These are phyloP conservation scores for Nematostella vectensis DNA, from an alignment of 92 coral and sea anemone genomes.

Conservation along the genomic window DNA sequence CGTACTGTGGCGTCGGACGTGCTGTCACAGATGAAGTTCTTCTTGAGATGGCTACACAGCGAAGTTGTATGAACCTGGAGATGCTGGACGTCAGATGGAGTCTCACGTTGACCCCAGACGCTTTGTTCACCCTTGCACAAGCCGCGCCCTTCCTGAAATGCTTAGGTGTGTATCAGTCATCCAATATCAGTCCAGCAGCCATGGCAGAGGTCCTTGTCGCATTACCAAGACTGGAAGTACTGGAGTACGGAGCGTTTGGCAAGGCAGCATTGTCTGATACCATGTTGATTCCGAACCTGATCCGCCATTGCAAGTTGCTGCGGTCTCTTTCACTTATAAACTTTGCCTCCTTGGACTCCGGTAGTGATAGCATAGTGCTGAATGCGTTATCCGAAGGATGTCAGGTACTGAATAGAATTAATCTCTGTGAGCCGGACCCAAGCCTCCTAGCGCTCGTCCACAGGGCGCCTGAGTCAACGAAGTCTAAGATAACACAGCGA, in stretches of 20 bases:
- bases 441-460: conserved; percentile 71
- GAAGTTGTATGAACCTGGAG: conserved; percentile 65
- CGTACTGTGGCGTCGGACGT: conserved; percentile 97
- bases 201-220: conserved; percentile 89
- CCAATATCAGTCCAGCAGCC: conserved; percentile 85
- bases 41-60: conserved; percentile 76
- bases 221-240: conserved; percentile 72
- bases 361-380: conserved; percentile 72
- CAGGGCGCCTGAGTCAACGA: conserved; percentile 55
- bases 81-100: conserved; percentile 99
- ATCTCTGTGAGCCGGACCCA: conserved; percentile 93
- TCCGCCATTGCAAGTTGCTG: conserved; percentile 70
- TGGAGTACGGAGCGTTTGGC: conserved; percentile 98
- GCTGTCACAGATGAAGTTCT: conserved; percentile 95
- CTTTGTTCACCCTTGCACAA: conserved; percentile 64
- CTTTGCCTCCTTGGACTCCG: conserved; percentile 77
- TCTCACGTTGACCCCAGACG: conserved; percentile 87
- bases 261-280: conserved; percentile 96
- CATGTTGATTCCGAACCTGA: conserved; percentile 83
- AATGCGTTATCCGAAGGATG: conserved; percentile 79
- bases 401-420: conserved; percentile 54
- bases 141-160: conserved; percentile 75
- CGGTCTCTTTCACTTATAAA: conserved; percentile 80
- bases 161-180: conserved; percentile 93
- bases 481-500: conserved; percentile 75